These are phyloP conservation scores for Drosophila ezoana DNA, from an alignment of 2,888 invertebrate species.

Conservation along the genomic window DNA sequence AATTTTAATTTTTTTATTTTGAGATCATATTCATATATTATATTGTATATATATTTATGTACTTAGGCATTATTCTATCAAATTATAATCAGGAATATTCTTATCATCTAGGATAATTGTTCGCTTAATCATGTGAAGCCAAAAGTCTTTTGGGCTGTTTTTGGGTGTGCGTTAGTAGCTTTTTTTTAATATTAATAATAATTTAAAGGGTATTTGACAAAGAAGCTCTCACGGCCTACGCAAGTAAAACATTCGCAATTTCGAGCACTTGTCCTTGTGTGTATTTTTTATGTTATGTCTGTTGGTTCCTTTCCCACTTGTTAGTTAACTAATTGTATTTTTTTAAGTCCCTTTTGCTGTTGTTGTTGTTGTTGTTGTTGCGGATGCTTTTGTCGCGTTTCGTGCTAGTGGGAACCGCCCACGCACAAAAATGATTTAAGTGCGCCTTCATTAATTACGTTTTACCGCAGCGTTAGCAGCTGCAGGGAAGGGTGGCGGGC, in stretches of 20 bases:
- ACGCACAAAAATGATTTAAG: constrained; percentile 80
- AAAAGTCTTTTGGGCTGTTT: too few species aligned
- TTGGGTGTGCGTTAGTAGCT: too few species aligned
- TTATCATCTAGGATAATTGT: too few species aligned
- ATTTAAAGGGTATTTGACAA: neutral
- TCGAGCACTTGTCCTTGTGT: neutral
- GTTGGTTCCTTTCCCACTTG: constrained; percentile 56
- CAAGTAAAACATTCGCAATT: constrained; percentile 8
- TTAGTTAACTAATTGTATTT: constrained; percentile 76
- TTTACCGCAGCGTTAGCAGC: constrained; percentile 44
- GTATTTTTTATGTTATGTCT: constrained; percentile 39
- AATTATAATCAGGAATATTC: too few species aligned
- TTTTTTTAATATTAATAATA: too few species aligned
- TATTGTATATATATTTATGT: too few species aligned
- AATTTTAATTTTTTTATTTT: too few species aligned
- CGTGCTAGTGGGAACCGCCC: constrained; percentile 49
- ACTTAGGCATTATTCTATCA: too few species aligned
- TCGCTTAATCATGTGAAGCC: too few species aligned
- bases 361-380: constrained; percentile 23
- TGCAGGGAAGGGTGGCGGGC: neutral
- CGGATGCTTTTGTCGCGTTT: constrained; percentile 51
- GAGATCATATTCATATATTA: too few species aligned
- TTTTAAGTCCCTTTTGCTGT: constrained; percentile 33
- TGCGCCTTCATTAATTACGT: constrained; percentile 76
- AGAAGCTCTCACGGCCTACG: neutral